Percentiles rank a stretch among this genome's conserved stretches.
These are phyloP conservation scores for Tolypeutes matacus DNA, from an alignment of 2,797 vertebrate species.

Conservation along the genomic window DNA sequence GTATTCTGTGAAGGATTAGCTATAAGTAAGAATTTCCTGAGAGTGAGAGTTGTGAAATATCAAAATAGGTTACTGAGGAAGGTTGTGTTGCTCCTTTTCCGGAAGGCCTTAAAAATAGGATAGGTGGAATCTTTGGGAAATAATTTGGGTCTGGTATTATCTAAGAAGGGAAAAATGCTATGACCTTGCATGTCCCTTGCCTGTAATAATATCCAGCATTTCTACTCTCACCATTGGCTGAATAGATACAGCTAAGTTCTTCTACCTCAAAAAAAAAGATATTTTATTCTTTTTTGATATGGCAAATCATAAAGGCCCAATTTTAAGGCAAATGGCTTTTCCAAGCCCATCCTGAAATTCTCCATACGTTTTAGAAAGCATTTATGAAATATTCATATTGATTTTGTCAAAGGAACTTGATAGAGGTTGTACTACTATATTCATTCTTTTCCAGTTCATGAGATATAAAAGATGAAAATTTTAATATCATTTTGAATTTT, in stretches of 20 bases:
- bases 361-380: constrained; percentile 14
- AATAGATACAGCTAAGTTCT: background rate
- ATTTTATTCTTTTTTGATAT: constrained; percentile 7
- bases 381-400: background rate
- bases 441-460: constrained; percentile 4
- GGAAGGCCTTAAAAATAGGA: constrained; percentile 84
- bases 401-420: constrained; percentile 26
- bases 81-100: constrained; percentile 78
- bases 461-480: background rate
- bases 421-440: background rate
- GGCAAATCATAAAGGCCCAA: constrained; percentile 30
- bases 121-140: constrained; percentile 79
- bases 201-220: background rate
- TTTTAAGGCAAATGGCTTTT: constrained; percentile 57
- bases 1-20: constrained; percentile 78
- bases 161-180: constrained; percentile 69
- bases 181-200: constrained; percentile 3
- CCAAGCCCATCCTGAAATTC: constrained; percentile 27
- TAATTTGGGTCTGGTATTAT: constrained; percentile 73
- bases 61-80: constrained; percentile 80
- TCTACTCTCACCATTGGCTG: background rate
- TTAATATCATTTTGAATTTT: constrained; percentile 41
- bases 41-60: constrained; percentile 76
- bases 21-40: constrained; percentile 80
- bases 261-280: background rate